phyloP scores from a whole-genome alignment of 2,113 vertebrate genomes.

The Butastur rufipennis region DNA sequence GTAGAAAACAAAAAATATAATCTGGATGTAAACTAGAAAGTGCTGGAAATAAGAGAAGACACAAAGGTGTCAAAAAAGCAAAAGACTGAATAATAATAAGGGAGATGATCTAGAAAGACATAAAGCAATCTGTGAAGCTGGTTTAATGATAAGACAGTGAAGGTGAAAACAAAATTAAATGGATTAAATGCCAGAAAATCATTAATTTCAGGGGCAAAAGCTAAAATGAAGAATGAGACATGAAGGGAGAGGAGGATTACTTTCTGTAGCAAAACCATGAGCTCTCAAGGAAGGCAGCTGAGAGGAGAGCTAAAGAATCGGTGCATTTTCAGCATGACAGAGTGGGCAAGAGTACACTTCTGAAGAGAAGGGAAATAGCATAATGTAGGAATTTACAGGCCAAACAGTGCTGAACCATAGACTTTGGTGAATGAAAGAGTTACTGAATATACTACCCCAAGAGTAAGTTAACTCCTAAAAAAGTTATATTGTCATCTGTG shows the following conservation, averaged over 20 bases:
- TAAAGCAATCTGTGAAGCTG: neutral
- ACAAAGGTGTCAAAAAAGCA: neutral
- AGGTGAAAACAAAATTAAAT: neutral
- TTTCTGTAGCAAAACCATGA: neutral
- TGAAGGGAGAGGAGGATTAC: neutral
- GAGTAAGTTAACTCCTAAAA: neutral
- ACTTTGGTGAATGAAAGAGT: neutral
- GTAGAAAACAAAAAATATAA: neutral
- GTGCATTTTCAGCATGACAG: neutral
- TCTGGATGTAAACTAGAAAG: neutral
- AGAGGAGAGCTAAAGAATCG: fast-evolving
- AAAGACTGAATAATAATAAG: neutral
- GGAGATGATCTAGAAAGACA: neutral
- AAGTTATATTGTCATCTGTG: neutral
- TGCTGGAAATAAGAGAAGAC: neutral
- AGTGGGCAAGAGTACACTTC: neutral
- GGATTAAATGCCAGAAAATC: neutral
- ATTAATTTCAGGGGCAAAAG: neutral
- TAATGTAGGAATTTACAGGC: neutral
- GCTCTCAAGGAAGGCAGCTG: neutral
- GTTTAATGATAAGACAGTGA: neutral
- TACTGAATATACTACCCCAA: neutral
- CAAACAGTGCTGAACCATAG: neutral
- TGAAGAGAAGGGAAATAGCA: neutral
- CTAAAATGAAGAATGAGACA: neutral